Evolutionary conservation across 2,113 vertebrate genomes (phyloP).

Genomic region (Peromyscus polionotus): DNA sequence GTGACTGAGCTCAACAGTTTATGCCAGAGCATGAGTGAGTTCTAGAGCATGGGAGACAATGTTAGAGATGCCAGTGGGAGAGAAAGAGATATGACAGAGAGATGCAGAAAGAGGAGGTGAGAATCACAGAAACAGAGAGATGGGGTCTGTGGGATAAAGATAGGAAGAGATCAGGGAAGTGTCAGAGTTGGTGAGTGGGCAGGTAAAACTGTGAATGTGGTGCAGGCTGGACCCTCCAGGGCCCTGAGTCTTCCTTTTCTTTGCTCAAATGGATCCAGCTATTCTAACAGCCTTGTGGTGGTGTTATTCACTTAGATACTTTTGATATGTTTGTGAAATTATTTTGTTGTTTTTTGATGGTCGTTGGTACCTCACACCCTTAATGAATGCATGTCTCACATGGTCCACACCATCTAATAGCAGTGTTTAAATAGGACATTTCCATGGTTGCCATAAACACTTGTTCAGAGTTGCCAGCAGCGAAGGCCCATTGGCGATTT

Average conservation of each 20-base stretch:
- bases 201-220: background rate
- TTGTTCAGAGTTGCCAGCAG: background rate
- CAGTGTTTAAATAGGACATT: background rate
- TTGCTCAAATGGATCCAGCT: background rate
- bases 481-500: background rate
- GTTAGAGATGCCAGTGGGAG: background rate
- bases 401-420: accelerated
- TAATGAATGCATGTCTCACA: accelerated
- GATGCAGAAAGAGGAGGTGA: background rate
- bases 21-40: background rate
- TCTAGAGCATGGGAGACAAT: too few relatives aligned
- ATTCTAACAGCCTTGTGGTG: background rate
- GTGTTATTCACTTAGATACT: background rate
- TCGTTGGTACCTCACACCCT: background rate
- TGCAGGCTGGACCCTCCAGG: background rate
- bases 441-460: background rate
- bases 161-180: background rate
- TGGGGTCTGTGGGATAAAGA: background rate
- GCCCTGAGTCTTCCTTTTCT: background rate
- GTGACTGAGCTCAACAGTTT: background rate
- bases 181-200: background rate
- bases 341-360: background rate
- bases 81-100: background rate
- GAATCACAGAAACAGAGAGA: background rate
- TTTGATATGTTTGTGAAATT: background rate